A percentile compares a stretch with the other conserved stretches of the same genome.
Conservation (phyloP, 2,888 invertebrate species). For the Hemistola chrysoprasaria region DNA sequence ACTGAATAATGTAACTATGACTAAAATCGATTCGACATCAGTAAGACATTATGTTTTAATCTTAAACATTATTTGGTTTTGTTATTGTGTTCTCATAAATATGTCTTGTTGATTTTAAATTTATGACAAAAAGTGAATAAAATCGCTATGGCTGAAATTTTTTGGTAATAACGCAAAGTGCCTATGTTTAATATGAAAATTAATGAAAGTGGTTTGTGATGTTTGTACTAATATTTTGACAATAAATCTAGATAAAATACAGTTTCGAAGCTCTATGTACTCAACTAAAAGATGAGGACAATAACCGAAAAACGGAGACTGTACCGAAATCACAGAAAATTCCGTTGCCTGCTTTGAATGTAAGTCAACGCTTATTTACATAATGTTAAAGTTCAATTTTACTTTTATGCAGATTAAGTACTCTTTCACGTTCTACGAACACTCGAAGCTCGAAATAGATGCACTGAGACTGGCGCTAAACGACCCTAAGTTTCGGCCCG, state of each 20-base stretch:
- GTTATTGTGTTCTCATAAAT: no score
- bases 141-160: no score
- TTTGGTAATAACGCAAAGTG: no score
- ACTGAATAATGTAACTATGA: no score
- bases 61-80: no score
- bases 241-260: conserved; percentile 86
- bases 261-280: conserved; percentile 88
- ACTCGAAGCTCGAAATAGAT: conserved; percentile 81
- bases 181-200: no score
- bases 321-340: conserved; percentile 81
- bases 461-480: conserved; percentile 79
- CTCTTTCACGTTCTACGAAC: conserved; percentile 85
- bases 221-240: conserved; percentile 21
- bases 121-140: no score
- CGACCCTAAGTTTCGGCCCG: conserved; percentile 83
- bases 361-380: conserved; percentile 68
- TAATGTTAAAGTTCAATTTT: conserved; percentile 40
- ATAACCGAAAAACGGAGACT: conserved; percentile 82
- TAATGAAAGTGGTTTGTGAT: no score
- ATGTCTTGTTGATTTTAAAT: no score
- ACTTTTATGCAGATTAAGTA: conserved; percentile 84
- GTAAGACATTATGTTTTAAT: no score
- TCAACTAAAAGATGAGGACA: conserved; percentile 84
- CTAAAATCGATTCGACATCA: no score
- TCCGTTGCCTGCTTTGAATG: conserved; percentile 89